Evolutionary conservation across 2,113 vertebrate species (phyloP).

Genomic region (Lycaon pictus): DNA sequence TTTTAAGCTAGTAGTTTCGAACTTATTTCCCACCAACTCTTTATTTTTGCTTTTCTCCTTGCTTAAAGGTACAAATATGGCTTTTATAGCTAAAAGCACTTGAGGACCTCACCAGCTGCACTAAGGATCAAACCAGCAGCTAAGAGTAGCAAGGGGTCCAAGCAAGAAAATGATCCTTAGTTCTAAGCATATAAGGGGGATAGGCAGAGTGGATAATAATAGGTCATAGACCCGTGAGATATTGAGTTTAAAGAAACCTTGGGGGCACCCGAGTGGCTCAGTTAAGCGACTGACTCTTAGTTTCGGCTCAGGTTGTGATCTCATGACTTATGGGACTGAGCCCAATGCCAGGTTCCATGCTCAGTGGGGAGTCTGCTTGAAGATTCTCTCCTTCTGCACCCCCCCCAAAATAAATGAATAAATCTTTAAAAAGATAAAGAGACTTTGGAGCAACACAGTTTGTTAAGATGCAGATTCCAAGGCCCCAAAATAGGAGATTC

Average conservation of each 20-base stretch:
- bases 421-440: neutral
- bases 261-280: neutral
- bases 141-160: neutral
- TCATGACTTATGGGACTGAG: neutral
- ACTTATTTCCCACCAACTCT: constrained; percentile 61
- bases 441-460: neutral
- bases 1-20: constrained; percentile 70
- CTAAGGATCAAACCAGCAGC: neutral
- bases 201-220: neutral
- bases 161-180: neutral
- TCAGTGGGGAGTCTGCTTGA: neutral
- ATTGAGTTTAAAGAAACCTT: neutral
- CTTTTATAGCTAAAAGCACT: constrained; percentile 12
- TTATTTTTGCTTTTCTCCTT: constrained; percentile 66
- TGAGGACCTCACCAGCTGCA: neutral
- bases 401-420: neutral
- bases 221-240: neutral
- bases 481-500: neutral
- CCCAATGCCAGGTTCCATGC: neutral
- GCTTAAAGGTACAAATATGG: constrained; percentile 53
- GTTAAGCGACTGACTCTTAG: neutral
- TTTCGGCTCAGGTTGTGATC: neutral
- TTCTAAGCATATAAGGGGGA: neutral
- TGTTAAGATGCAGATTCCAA: constrained; percentile 11
- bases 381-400: neutral